Evolutionary conservation across 2,113 vertebrate species (phyloP).

Genomic region (Redunca redunca): DNA sequence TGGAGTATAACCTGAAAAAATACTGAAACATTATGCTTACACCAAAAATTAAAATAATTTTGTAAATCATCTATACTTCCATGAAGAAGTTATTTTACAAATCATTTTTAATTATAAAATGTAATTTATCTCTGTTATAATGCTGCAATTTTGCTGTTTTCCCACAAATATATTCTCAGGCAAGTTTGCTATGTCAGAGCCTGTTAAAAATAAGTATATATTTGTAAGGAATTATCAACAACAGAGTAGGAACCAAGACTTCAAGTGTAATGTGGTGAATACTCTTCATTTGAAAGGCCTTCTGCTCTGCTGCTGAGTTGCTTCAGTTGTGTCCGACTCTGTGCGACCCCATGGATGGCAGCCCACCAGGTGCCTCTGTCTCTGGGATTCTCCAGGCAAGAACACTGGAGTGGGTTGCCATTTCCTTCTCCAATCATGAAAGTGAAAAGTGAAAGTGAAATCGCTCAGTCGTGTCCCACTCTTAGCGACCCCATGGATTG

Average conservation of each 20-base stretch:
- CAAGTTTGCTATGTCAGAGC: neutral
- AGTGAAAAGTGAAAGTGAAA: too few species aligned
- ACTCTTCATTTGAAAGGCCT: neutral
- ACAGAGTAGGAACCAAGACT: neutral
- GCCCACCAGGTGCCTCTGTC: too few species aligned
- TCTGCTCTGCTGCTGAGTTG: fast-evolving
- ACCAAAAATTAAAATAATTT: neutral
- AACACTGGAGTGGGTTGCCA: too few species aligned
- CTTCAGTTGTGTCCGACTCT: too few species aligned
- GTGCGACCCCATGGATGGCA: too few species aligned
- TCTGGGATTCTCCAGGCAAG: too few species aligned
- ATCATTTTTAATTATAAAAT: neutral
- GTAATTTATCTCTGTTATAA: neutral
- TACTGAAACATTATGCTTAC: neutral
- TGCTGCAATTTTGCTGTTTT: neutral
- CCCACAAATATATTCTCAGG: neutral
- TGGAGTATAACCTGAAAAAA: neutral
- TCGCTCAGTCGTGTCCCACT: too few species aligned
- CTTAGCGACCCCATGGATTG: too few species aligned
- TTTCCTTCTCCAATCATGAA: too few species aligned
- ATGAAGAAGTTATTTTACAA: neutral
- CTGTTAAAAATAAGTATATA: neutral
- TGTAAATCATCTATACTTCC: neutral
- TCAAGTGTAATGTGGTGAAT: neutral
- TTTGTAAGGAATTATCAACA: neutral